Evolutionary conservation across 2,888 invertebrate genomes (phyloP), one percentile per base, ranked within the genome.

Genomic region (Chydorus sphaericus): DNA sequence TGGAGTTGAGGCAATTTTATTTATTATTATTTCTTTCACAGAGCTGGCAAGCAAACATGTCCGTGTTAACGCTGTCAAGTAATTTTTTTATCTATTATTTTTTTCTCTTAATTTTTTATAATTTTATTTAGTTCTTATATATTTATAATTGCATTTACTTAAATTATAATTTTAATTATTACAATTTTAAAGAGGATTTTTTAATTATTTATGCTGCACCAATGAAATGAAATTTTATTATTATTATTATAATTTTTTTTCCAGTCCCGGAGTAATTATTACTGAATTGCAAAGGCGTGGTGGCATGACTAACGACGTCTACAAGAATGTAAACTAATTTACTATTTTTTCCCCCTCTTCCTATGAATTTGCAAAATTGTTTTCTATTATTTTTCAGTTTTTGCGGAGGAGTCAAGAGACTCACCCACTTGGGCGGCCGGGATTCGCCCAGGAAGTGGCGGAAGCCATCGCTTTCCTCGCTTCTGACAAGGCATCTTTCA

Each of bases 401-500:
- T 74, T 94, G 61, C 86, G 89, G 65, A 81, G 83, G 59, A 78
- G 80, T 4, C 87, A 87, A 67, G 79, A 79, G 51, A 96, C 94
- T 0, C 97, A 97, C 75, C 90, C 96, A 0, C 70, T 98, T 55
- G 89, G 93, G 11, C 77, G 93, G 44, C 81, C 87, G 0, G 94
- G 93, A 4, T 73, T 81, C 58, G 80, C 83, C 0, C 78, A 81
- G 8, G 94, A 96, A 72, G 89, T 94, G 0, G 93, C 97, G 0
- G 79, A 80, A 51, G 79, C 89, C 1, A 93, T 98, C 63, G 83
- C 85, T 0, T 98, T 93, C 71, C 74, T 98, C 57, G 94, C 96
- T 1, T 88, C 91, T 60, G 83, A 86, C 55, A 75, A 82, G 60
- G 83, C 91, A 3, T 87, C 85, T 62, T 94, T 89, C 66, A 88